Conservation (phyloP, 2,888 invertebrate genomes). For the Chamaedrilus cognettii region DNA sequence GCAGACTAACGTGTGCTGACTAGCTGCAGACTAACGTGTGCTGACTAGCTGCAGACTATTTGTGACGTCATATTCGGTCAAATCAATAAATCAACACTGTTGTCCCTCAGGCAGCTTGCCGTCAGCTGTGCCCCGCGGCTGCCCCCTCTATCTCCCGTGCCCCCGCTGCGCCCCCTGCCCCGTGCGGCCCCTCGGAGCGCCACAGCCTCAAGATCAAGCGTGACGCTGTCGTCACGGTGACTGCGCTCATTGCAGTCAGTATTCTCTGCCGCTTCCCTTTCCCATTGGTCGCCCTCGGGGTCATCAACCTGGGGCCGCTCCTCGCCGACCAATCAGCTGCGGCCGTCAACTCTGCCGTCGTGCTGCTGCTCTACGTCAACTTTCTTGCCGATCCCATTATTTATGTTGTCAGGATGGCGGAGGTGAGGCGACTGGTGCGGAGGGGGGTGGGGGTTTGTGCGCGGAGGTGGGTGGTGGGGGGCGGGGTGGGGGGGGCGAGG, state of each 20-base stretch:
- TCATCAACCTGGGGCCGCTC: slow-evolving; percentile 13
- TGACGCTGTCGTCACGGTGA: slow-evolving; percentile 33
- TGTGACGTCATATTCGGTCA: too few relatives aligned
- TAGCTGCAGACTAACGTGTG: too few relatives aligned
- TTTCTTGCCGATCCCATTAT: slow-evolving; percentile 36
- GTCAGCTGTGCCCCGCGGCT: too few relatives aligned
- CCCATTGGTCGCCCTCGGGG: slow-evolving; percentile 27
- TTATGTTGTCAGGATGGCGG: slow-evolving; percentile 30
- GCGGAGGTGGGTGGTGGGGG: background rate
- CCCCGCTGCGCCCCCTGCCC: too few relatives aligned
- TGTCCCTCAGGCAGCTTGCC: too few relatives aligned
- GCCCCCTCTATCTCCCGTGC: too few relatives aligned
- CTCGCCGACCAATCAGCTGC: background rate
- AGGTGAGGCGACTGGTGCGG: slow-evolving; percentile 7
- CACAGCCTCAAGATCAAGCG: slow-evolving; percentile 32
- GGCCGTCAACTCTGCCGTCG: slow-evolving; percentile 23
- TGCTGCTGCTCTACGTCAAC: slow-evolving; percentile 32
- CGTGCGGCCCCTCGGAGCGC: background rate
- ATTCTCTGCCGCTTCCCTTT: slow-evolving; percentile 34
- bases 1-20: too few relatives aligned
- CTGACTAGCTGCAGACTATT: too few relatives aligned
- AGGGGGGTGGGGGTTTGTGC: background rate
- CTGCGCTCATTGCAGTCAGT: slow-evolving; percentile 28
- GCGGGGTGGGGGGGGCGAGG: background rate
- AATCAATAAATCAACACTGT: too few relatives aligned